Evolutionary conservation across 2,113 vertebrate species (phyloP), one percentile per base, ranked within the genome.

Genomic region (Amazona vittata): DNA sequence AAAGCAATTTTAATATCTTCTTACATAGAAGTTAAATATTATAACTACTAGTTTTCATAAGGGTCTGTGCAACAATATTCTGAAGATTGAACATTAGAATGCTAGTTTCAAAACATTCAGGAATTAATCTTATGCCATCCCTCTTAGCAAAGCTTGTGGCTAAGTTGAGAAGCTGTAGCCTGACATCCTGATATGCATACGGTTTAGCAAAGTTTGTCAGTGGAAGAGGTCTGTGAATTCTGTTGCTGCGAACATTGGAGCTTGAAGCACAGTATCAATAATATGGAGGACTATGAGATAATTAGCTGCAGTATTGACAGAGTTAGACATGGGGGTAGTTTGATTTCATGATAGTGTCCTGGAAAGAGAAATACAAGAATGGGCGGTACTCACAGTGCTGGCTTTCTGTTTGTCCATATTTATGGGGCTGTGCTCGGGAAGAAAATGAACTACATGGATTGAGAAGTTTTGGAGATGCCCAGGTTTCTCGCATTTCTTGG

Each of bases 171-270:
- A 57, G 6, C 35, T 43, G 19, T 12, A 62, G 2, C 9, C 5
- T 35, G 62, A 29, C 64, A 70, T 74, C 26, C n/a, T 83, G 74
- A 9, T 25, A 4, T 8, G 4, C 10, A 7, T 35, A 37, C 5
- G 8, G 31, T 37, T 28, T 26, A 41, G n/a, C 35, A 33, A 33
- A 16, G 9, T 11, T 18, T 82, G 47, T 5, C 69, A 21, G 33
- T 17, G 41, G 57, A 41, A 20, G 10, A 28, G 8, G 5, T 15
- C 50, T 74, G 15, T 22, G 46, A 3, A n/a, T 60, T 39, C 6
- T 80, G n/a, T 16, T 79, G 15, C 4, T 6, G 1, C 1, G 22
- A 39, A 6, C 16, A 10, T 9, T 3, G 6, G 14, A 14, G 28
- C 29, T 22, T 37, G 39, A 57, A 53, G 31, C 28, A 49, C 44